Evolutionary conservation across 2,797 vertebrate genomes (phyloP).

Genomic region (Tiaroga cobitis): DNA sequence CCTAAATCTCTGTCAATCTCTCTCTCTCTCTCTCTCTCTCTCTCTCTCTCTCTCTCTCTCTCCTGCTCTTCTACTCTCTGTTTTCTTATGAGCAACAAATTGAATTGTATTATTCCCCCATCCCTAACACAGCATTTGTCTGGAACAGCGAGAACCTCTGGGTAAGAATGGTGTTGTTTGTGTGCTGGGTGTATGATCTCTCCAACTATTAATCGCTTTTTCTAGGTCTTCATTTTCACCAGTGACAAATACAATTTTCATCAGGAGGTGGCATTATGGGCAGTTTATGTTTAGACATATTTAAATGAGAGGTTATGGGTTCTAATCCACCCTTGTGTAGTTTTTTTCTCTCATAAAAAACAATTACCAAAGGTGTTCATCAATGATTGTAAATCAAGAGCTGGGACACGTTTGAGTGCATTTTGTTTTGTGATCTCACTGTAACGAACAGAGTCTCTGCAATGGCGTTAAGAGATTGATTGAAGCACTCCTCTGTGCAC

Average conservation of each 20-base stretch:
- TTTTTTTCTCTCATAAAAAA: too few relatives aligned
- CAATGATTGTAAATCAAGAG: too few relatives aligned
- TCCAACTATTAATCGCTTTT: constrained; percentile 33
- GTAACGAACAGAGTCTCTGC: too few relatives aligned
- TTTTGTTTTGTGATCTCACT: too few relatives aligned
- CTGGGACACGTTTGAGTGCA: too few relatives aligned
- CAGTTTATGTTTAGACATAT: background rate
- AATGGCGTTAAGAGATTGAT: too few relatives aligned
- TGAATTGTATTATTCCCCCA: constrained; percentile 2
- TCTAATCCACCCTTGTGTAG: too few relatives aligned
- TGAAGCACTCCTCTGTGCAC: too few relatives aligned
- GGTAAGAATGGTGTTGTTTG: constrained; percentile 7
- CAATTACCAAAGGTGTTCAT: too few relatives aligned
- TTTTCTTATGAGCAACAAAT: constrained; percentile 39
- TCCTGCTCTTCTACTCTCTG: background rate
- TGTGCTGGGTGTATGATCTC: constrained; percentile 4
- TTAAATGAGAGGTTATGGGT: background rate
- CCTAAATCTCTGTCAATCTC: constrained; percentile 22
- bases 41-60: constrained; percentile 6
- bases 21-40: constrained; percentile 7
- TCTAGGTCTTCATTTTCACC: constrained; percentile 32
- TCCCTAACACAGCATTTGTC: constrained; percentile 34
- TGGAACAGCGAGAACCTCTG: constrained; percentile 25
- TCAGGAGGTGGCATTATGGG: background rate
- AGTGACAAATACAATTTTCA: constrained; percentile 29